Evolutionary conservation across 2,113 vertebrate genomes (phyloP).

Genomic region (Thymallus thymallus): DNA sequence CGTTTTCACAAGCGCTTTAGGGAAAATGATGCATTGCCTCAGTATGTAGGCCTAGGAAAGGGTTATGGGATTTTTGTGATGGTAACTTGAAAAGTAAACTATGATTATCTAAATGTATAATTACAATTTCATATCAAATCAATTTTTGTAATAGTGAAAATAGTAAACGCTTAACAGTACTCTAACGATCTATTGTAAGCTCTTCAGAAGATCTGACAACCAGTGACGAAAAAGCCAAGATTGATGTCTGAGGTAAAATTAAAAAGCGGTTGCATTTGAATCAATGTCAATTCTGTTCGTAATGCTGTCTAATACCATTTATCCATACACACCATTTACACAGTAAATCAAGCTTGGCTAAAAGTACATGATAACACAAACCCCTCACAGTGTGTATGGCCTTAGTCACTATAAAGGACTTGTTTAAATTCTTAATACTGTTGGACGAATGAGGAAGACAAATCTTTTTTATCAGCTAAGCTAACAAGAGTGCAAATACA

Average conservation of each 20-base stretch:
- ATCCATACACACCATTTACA: not conserved
- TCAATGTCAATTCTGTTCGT: not conserved
- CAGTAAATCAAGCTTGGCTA: not conserved
- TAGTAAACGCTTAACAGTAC: not conserved
- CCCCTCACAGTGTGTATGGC: not conserved
- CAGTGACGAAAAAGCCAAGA: not conserved
- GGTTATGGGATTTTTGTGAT: not conserved
- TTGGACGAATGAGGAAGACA: conserved; percentile 29
- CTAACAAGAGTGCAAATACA: conserved; percentile 32
- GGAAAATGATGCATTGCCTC: not conserved
- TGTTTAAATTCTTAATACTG: conserved; percentile 33
- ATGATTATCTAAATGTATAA: not conserved
- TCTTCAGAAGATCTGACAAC: not conserved
- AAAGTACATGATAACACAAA: conserved; percentile 2
- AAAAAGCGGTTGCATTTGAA: not conserved
- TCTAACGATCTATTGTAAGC: not conserved
- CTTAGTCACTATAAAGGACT: conserved; percentile 19
- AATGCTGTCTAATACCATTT: not conserved
- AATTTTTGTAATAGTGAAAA: not conserved
- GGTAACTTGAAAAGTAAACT: not conserved
- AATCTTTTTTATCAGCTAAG: conserved; percentile 41
- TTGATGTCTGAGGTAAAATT: not conserved
- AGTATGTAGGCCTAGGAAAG: not conserved
- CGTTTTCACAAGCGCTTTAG: not conserved
- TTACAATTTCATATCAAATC: not conserved